Evolutionary conservation across 2,888 invertebrate species (phyloP).

Genomic region (Caenorhabditis sp.): DNA sequence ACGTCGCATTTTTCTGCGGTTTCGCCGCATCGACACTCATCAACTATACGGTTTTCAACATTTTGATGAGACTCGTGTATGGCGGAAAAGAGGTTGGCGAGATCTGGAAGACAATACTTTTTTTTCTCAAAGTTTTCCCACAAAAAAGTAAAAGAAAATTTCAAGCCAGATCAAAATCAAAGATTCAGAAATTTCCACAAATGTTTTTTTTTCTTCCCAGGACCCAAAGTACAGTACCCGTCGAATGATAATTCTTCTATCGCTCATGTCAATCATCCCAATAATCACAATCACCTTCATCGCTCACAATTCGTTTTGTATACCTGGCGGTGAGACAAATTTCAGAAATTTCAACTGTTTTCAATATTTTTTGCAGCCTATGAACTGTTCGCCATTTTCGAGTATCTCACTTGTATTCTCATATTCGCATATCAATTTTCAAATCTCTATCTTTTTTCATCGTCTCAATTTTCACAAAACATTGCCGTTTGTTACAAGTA

Average conservation of each 20-base stretch:
- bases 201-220: not conserved
- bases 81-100: constrained; percentile 1
- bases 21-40: constrained; percentile 30
- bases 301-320: constrained; percentile 31
- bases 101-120: not conserved
- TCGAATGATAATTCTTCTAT: constrained; percentile 18
- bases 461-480: constrained; percentile 2
- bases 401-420: constrained; percentile 25
- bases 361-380: constrained; percentile 27
- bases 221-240: constrained; percentile 9
- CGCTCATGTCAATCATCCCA: constrained; percentile 21
- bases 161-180: too few species aligned
- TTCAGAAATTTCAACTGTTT: not conserved
- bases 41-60: constrained; percentile 24
- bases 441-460: not conserved
- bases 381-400: constrained; percentile 34
- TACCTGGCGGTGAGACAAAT: constrained; percentile 18
- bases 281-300: constrained; percentile 30
- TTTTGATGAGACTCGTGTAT: constrained; percentile 16
- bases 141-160: too few species aligned
- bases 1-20: constrained; percentile 39
- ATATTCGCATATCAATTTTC: constrained; percentile 29
- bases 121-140: too few species aligned
- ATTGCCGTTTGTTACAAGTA: constrained; percentile 23
- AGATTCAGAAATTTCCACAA: too few species aligned